phyloP scores from a whole-genome alignment of 1,140 invertebrate genomes.

The Spodoptera litura region DNA sequence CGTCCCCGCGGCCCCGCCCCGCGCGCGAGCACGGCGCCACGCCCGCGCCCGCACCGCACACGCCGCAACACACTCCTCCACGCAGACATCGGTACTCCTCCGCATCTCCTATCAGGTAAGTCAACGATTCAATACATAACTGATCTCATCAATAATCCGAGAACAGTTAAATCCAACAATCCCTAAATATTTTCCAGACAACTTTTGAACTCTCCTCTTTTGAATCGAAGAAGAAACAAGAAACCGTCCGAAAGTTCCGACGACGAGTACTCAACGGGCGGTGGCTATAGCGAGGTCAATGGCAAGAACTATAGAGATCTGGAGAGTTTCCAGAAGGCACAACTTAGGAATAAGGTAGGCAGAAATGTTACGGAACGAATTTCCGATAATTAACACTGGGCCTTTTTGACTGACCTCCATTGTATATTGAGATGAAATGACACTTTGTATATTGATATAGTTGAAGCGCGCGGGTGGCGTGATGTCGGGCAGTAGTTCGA shows the following conservation, averaged over 20 bases:
- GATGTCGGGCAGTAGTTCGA: constrained; percentile 2
- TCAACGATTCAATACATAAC: background rate
- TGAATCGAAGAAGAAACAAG: constrained; percentile 91
- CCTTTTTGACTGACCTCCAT: no score
- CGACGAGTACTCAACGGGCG: constrained; percentile 90
- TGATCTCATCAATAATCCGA: background rate
- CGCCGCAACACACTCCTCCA: constrained; percentile 88
- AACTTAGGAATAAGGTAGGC: constrained; percentile 95
- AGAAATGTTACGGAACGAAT: no score
- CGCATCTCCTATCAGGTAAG: constrained; percentile 90
- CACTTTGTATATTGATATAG: constrained; percentile 50
- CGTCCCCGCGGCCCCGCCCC: constrained; percentile 86
- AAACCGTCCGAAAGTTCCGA: constrained; percentile 94
- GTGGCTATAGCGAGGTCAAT: constrained; percentile 88
- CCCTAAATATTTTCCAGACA: constrained; percentile 82
- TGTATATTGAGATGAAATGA: no score
- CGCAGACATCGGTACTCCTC: constrained; percentile 91
- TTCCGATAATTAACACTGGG: no score
- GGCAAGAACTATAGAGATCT: constrained; percentile 94
- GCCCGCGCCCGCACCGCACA: constrained; percentile 89
- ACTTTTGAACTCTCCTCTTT: constrained; percentile 92
- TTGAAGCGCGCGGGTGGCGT: constrained; percentile 72
- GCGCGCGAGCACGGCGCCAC: constrained; percentile 90
- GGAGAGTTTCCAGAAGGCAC: constrained; percentile 97
- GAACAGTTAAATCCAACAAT: background rate